Percentiles rank a stretch among this genome's conserved stretches.
Evolutionary conservation across 2,113 vertebrate genomes (phyloP).

Genomic region (Raja brachyura): DNA sequence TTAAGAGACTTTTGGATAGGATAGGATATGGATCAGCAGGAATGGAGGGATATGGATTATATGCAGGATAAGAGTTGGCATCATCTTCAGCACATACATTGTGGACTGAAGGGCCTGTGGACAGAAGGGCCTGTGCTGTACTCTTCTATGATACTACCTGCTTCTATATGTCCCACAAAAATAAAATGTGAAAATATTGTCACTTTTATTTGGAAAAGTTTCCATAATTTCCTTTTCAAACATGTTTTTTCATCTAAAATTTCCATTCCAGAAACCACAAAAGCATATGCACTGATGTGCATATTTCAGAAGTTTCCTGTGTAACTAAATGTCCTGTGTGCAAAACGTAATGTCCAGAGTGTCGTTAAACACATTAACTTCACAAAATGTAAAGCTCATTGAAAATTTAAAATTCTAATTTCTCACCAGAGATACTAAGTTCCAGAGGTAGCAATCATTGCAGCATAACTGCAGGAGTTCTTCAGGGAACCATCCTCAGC

Average conservation of each 20-base stretch:
- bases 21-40: no score
- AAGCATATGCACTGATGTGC: background rate
- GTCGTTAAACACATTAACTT: background rate
- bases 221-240: background rate
- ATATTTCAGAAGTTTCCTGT: background rate
- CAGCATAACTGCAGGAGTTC: background rate
- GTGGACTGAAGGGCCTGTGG: no score
- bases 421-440: background rate
- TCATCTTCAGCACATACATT: no score
- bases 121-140: no score
- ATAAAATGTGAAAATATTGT: background rate
- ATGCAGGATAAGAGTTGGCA: no score
- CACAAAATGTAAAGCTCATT: background rate
- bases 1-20: no score
- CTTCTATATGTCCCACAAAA: background rate
- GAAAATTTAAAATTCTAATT: background rate
- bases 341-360: no score
- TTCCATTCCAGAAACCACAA: background rate
- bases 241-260: background rate
- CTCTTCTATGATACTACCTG: background rate
- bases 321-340: background rate
- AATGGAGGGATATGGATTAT: no score
- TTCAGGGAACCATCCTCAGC: background rate
- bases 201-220: background rate
- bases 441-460: background rate